Base-by-base conservation (phyloP, 2,113 vertebrate genomes). In the Rhombomys opimus region DNA sequence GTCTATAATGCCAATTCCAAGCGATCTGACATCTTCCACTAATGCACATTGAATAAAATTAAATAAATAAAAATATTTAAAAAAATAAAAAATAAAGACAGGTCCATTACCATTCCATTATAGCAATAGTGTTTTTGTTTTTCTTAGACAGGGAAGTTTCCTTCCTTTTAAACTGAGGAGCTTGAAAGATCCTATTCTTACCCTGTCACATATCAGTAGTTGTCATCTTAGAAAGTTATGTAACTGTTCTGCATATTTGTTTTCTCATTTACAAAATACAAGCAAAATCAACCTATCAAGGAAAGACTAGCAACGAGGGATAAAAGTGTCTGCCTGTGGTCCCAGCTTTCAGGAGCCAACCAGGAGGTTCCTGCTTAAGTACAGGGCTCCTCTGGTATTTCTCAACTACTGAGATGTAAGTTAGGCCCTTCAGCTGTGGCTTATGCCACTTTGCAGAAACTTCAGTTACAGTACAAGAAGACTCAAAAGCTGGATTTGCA, bases 161-260 rank as follows among this genome's bases (percentile, higher is more conserved):
- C 57, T 57, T 57, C 54, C 11, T 57, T 57, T 57, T 15, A 57
- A 57, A 57, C 9, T 57, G 15, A 57, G 2, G 90, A 89, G 54
- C 90, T 6, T 87, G 30, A 92, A 94, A 92, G 85, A 93, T 35
- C n/a, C 85, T 46, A 38, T 67, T 89, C 59, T 95, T 95, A 61
- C 18, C 90, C 88, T 93, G 52, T 59, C 11, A 92, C 27, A 95
- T 14, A 90, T 41, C 87, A 87, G 18, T 91, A 80, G 11, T 17
- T 80, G 5, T 89, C 22, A 95, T 65, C 32, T 75, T 80, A 86
- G n/a, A 59, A 80, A 92, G n/a, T 38, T 86, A 82, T 78, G 92
- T 86, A 84, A 95, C 68, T 93, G 68, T 54, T 67, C n/a, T 95
- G 5, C 68, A 41, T 78, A 87, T 52, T 88, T 67, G 57, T 70